Evolutionary conservation across 2,797 vertebrate genomes (phyloP).

Genomic region (Malurus splendens): DNA sequence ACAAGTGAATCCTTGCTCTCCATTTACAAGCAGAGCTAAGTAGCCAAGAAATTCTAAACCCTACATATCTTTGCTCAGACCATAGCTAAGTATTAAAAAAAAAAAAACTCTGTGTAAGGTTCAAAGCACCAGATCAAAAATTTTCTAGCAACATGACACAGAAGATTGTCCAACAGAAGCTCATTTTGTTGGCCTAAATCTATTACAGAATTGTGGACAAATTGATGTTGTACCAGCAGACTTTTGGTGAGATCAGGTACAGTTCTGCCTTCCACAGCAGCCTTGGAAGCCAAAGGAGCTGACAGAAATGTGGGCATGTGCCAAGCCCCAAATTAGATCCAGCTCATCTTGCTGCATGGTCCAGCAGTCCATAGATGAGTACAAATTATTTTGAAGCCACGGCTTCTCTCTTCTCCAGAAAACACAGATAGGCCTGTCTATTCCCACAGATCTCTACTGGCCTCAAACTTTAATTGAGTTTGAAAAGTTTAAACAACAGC

Average conservation of each 20-base stretch:
- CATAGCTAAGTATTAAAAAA: neutral
- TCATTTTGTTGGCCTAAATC: neutral
- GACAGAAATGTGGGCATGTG: neutral
- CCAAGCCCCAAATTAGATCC: neutral
- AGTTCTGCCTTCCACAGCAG: neutral
- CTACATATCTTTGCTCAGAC: neutral
- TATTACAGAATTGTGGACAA: neutral
- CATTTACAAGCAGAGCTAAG: neutral
- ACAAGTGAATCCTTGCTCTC: neutral
- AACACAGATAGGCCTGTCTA: neutral
- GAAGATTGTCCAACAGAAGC: neutral
- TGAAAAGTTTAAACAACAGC: neutral
- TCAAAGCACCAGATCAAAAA: neutral
- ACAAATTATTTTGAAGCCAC: neutral
- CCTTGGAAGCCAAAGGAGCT: neutral
- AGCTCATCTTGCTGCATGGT: neutral
- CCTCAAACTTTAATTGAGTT: neutral
- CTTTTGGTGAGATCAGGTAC: neutral
- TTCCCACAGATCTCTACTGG: neutral
- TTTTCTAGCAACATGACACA: neutral
- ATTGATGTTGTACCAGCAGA: neutral
- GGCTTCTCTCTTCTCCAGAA: neutral
- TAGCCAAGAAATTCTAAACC: neutral
- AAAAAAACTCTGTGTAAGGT: neutral
- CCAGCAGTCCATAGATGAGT: neutral